These are phyloP conservation scores for Saimiri boliviensis DNA, from an alignment of 2,113 vertebrate species.

Conservation along the genomic window DNA sequence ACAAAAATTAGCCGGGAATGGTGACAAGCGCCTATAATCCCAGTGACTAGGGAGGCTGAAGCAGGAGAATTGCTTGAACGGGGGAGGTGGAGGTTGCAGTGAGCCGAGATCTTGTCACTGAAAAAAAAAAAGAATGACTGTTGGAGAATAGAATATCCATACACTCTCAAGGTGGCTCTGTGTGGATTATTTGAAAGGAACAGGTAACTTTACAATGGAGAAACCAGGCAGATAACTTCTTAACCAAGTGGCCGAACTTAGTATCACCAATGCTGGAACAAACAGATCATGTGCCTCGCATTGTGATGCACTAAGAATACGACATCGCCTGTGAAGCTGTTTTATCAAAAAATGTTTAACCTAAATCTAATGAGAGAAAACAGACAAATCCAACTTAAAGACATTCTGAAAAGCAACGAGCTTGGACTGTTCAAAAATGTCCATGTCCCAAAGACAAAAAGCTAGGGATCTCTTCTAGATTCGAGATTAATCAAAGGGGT, in stretches of 20 bases:
- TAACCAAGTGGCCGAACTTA: conserved; percentile 28
- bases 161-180: neutral
- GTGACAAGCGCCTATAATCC: too few species aligned
- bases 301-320: neutral
- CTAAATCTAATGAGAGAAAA: conserved; percentile 20
- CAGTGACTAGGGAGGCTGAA: too few species aligned
- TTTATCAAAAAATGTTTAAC: neutral
- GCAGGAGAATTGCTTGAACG: too few species aligned
- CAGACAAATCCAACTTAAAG: conserved; percentile 31
- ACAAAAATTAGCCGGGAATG: too few species aligned
- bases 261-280: neutral
- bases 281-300: neutral
- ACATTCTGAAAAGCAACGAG: neutral
- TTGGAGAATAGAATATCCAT: neutral
- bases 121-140: too few species aligned
- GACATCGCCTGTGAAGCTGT: neutral
- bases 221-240: neutral
- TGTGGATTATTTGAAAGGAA: neutral
- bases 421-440: conserved; percentile 25
- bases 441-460: neutral
- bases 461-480: neutral
- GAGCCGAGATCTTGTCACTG: too few species aligned
- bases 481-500: neutral
- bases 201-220: neutral
- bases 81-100: too few species aligned